These are phyloP conservation scores for Enoplosus armatus DNA, from an alignment of 2,797 vertebrate species.

Conservation along the genomic window DNA sequence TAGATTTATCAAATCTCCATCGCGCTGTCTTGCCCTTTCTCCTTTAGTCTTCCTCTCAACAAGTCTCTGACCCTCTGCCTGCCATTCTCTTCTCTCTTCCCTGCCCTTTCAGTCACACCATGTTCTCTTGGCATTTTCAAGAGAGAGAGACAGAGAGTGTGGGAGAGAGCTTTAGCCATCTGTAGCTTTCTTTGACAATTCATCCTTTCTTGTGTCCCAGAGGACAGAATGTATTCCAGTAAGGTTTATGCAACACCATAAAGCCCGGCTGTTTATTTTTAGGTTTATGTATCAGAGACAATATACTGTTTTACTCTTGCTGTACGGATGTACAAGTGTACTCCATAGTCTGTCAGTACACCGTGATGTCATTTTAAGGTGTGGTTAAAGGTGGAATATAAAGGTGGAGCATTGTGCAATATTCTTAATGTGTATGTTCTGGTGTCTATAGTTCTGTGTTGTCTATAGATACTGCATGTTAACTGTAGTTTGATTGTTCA, in stretches of 20 bases:
- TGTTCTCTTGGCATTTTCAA: constrained; percentile 57
- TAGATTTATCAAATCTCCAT: constrained; percentile 6
- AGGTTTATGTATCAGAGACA: constrained; percentile 14
- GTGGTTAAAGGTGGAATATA: neutral
- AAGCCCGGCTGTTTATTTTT: constrained; percentile 30
- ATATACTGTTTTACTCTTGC: constrained; percentile 8
- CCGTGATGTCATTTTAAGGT: neutral
- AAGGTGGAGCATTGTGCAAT: no score
- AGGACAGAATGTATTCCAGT: constrained; percentile 18
- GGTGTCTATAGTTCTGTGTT: no score
- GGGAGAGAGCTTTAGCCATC: constrained; percentile 8
- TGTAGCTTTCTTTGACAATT: constrained; percentile 40
- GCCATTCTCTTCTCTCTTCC: constrained; percentile 17
- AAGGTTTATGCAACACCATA: constrained; percentile 26
- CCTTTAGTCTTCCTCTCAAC: constrained; percentile 8
- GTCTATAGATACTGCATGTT: no score
- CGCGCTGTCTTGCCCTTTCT: neutral
- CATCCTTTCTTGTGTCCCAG: constrained; percentile 4
- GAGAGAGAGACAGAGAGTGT: neutral
- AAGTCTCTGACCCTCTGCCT: constrained; percentile 19
- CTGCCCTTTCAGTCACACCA: constrained; percentile 48
- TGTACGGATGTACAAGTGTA: neutral
- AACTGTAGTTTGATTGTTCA: no score
- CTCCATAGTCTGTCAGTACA: neutral
- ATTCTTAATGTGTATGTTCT: no score